Evolutionary conservation across 2,113 vertebrate genomes (phyloP).

Genomic region (Rhizomys pruinosus): DNA sequence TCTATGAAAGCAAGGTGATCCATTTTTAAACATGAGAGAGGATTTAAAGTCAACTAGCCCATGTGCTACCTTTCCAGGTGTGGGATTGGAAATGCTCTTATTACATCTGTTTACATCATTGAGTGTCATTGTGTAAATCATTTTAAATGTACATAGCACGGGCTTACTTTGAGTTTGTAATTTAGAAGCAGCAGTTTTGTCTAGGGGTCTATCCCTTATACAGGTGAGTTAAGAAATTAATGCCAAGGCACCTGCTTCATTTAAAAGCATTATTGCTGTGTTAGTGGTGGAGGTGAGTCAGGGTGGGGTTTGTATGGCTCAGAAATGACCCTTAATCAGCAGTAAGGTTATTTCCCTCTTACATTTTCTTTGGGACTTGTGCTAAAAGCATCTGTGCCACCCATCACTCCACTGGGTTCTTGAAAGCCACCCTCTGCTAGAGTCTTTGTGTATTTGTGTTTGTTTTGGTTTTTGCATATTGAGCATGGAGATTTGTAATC

Average conservation of each 20-base stretch:
- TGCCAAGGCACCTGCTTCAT: neutral
- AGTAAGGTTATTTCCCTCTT: neutral
- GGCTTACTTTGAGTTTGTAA: constrained; percentile 47
- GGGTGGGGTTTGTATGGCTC: neutral
- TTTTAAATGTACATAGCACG: constrained; percentile 19
- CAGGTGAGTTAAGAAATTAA: constrained; percentile 39
- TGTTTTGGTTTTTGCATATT: neutral
- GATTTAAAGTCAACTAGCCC: constrained; percentile 10
- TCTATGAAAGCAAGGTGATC: neutral
- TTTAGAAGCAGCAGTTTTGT: constrained; percentile 23
- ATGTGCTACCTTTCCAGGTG: constrained; percentile 16
- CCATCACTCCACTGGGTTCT: neutral
- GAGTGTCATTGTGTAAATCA: constrained; percentile 56
- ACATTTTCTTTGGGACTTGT: neutral
- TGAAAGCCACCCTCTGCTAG: constrained; percentile 83
- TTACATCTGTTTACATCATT: constrained; percentile 44
- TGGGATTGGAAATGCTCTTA: constrained; percentile 5
- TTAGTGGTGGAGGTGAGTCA: neutral
- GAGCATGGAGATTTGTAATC: constrained; percentile 15
- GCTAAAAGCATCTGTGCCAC: neutral
- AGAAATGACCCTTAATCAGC: neutral
- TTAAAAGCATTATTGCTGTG: neutral
- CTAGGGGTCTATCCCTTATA: neutral
- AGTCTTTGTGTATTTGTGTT: constrained; percentile 8
- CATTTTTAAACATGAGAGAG: constrained; percentile 34